Percentiles rank a stretch among this genome's conserved stretches.
Evolutionary conservation across 2,888 invertebrate genomes (phyloP).

Genomic region (Pseudeuparius sepicola): DNA sequence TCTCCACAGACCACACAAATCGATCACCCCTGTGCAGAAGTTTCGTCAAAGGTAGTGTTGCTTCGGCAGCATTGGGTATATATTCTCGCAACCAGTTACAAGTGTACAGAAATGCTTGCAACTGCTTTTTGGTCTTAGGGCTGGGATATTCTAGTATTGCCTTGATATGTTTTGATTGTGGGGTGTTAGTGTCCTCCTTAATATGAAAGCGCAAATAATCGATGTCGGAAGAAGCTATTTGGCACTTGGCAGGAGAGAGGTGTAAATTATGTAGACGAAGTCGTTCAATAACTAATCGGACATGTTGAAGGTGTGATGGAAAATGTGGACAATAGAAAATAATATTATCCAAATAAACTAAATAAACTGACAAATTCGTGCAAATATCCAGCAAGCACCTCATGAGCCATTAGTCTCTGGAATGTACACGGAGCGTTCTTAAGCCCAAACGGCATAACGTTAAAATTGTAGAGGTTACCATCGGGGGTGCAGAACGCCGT

Average conservation of each 20-base stretch:
- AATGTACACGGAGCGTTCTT: too few species aligned
- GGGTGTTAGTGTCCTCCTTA: not conserved
- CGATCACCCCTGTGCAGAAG: not conserved
- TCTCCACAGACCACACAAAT: too few species aligned
- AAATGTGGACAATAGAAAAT: too few species aligned
- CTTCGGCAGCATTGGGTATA: not conserved
- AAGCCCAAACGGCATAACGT: too few species aligned
- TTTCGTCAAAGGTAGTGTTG: conserved; percentile 6
- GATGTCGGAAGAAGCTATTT: not conserved
- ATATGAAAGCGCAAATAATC: conserved; percentile 12
- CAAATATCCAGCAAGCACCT: too few species aligned
- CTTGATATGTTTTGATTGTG: conserved; percentile 1
- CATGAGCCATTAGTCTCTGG: too few species aligned
- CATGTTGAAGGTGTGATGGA: too few species aligned
- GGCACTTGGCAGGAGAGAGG: conserved; percentile 6
- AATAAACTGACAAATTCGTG: too few species aligned
- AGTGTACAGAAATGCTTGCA: conserved; percentile 10
- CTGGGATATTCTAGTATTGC: not conserved
- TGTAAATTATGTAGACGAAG: conserved; percentile 6
- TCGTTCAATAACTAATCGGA: conserved; percentile 9
- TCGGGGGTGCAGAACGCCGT: too few species aligned
- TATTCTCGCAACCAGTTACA: conserved; percentile 14
- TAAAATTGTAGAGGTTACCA: too few species aligned
- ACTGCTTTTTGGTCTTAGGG: conserved; percentile 7
- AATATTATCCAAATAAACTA: too few species aligned